These are phyloP conservation scores for Tenthredo distinguenda DNA, from an alignment of 2,888 invertebrate genomes.

Conservation along the genomic window DNA sequence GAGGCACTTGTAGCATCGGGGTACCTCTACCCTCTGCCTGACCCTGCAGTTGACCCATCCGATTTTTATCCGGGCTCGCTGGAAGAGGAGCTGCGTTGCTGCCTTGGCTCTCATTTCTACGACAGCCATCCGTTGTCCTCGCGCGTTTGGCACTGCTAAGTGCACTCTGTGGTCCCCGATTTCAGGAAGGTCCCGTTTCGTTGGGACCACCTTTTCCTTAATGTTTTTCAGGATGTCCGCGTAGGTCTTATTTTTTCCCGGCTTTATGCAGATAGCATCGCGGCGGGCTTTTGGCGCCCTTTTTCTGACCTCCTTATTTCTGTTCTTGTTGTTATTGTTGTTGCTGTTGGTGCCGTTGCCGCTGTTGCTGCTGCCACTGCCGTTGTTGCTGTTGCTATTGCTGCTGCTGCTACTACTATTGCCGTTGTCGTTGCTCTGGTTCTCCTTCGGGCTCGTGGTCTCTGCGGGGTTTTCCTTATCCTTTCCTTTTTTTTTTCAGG, in stretches of 20 bases:
- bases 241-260: background rate
- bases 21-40: slow-evolving; percentile 38
- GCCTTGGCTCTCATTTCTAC: background rate
- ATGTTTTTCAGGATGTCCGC: background rate
- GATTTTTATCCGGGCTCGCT: slow-evolving; percentile 45
- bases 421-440: too few species aligned
- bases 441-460: too few species aligned
- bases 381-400: too few species aligned
- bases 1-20: slow-evolving; percentile 47
- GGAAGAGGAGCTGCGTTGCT: background rate
- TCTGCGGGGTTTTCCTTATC: too few species aligned
- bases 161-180: background rate
- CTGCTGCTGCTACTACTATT: too few species aligned
- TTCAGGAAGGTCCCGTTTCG: background rate
- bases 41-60: slow-evolving; percentile 58
- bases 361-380: too few species aligned
- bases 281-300: too few species aligned
- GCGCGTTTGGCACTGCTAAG: background rate
- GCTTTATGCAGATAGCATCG: background rate
- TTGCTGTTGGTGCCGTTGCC: too few species aligned
- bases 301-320: too few species aligned
- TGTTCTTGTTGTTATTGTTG: too few species aligned
- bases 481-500: too few species aligned
- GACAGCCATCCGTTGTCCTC: slow-evolving; percentile 3
- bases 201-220: background rate